A percentile compares a stretch with the other conserved stretches of the same genome.
Conservation (phyloP, 1,140 invertebrate genomes). For the Diploscapter pachys region DNA sequence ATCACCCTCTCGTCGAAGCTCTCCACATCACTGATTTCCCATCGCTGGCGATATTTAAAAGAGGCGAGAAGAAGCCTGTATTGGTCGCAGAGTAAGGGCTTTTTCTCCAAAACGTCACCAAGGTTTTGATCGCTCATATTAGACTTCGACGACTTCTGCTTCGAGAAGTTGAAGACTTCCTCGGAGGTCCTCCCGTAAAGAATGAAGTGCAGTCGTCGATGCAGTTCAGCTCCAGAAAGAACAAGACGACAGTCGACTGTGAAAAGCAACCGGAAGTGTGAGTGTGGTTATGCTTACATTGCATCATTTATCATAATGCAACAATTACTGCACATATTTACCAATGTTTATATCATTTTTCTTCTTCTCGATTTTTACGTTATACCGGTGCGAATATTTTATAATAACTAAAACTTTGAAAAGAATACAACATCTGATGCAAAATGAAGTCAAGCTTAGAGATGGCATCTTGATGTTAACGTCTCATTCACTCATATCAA, state of each 20-base stretch:
- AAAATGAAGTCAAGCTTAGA: not conserved
- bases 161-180: conserved; percentile 39
- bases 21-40: conserved; percentile 43
- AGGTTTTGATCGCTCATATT: not conserved
- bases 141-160: conserved; percentile 41
- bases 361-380: too few species aligned
- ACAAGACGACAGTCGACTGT: conserved; percentile 33
- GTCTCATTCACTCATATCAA: not conserved
- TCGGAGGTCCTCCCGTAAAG: conserved; percentile 10
- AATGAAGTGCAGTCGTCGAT: conserved; percentile 10
- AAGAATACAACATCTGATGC: too few species aligned
- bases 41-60: conserved; percentile 39
- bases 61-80: conserved; percentile 36
- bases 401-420: too few species aligned
- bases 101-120: not conserved
- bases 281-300: not conserved
- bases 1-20: conserved; percentile 38
- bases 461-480: not conserved
- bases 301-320: not conserved
- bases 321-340: not conserved
- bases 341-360: too few species aligned
- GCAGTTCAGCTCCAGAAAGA: conserved; percentile 36
- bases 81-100: conserved; percentile 33
- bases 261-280: conserved; percentile 37
- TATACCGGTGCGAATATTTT: too few species aligned